Conservation (phyloP, 2,888 invertebrate species). For the Orchesella flavescens region DNA sequence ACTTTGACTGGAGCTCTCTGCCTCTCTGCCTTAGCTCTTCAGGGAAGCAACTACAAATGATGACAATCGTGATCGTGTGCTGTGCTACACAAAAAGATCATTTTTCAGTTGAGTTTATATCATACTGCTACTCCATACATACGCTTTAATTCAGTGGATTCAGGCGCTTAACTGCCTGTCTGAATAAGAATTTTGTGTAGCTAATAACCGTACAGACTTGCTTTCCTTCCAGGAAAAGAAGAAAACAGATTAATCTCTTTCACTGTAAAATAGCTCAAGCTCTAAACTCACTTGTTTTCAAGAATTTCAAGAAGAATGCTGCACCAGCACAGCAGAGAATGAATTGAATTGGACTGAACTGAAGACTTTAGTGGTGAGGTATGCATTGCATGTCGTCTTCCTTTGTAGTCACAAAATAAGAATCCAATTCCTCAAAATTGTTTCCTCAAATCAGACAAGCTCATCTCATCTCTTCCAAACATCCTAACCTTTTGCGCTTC, state of each 20-base stretch:
- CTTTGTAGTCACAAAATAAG: too few relatives aligned
- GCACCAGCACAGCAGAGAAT: too few relatives aligned
- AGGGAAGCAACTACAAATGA: constrained; percentile 38
- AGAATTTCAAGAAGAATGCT: too few relatives aligned
- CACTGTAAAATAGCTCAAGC: background rate
- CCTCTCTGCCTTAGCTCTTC: too few relatives aligned
- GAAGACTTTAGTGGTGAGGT: too few relatives aligned
- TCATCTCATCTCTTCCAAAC: too few relatives aligned
- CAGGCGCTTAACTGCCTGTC: background rate
- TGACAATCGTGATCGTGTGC: constrained; percentile 42
- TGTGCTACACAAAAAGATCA: constrained; percentile 16
- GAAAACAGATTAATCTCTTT: background rate
- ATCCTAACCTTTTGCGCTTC: too few relatives aligned
- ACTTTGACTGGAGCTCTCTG: background rate
- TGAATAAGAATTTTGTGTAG: background rate
- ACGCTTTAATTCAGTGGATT: too few relatives aligned
- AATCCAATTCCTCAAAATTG: too few relatives aligned
- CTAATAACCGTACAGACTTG: background rate
- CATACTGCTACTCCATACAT: background rate
- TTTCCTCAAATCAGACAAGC: too few relatives aligned
- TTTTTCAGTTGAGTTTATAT: constrained; percentile 54
- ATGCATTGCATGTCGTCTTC: too few relatives aligned
- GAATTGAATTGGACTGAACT: too few relatives aligned
- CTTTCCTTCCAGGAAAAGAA: background rate
- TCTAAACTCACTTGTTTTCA: background rate